phyloP scores from a whole-genome alignment of 2,888 invertebrate species.

The Pollenia angustigena region DNA sequence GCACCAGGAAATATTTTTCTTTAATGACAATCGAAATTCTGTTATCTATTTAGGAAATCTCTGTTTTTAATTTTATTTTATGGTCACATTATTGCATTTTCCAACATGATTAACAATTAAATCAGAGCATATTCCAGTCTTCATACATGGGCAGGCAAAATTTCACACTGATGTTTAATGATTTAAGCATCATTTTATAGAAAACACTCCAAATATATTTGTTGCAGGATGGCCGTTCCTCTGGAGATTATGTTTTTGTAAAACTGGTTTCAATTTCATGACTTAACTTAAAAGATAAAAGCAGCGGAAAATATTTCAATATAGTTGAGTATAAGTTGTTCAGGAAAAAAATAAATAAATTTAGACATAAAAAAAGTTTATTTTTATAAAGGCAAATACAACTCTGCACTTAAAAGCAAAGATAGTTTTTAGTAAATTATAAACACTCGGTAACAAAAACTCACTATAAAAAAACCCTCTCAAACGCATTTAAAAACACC shows the following conservation, averaged over 20 bases:
- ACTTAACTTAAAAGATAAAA: background rate
- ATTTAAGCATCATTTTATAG: background rate
- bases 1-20: constrained; percentile 13
- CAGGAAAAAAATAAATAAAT: background rate
- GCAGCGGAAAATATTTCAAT: constrained; percentile 16
- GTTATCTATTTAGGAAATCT: constrained; percentile 29
- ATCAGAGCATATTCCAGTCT: constrained; percentile 18
- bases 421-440: too few species aligned
- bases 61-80: background rate
- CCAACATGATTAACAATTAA: constrained; percentile 22
- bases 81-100: constrained; percentile 4
- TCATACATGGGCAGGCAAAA: background rate
- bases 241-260: background rate
- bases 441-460: constrained; percentile 11
- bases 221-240: constrained; percentile 33
- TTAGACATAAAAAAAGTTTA: background rate
- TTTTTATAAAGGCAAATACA: background rate
- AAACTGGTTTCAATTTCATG: constrained; percentile 39
- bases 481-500: too few species aligned
- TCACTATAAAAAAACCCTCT: background rate
- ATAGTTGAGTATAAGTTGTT: constrained; percentile 10
- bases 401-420: background rate
- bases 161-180: background rate
- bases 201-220: constrained; percentile 36
- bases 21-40: constrained; percentile 2